Base-by-base conservation (phyloP, 2,888 invertebrate genomes). In the Timema podura region DNA sequence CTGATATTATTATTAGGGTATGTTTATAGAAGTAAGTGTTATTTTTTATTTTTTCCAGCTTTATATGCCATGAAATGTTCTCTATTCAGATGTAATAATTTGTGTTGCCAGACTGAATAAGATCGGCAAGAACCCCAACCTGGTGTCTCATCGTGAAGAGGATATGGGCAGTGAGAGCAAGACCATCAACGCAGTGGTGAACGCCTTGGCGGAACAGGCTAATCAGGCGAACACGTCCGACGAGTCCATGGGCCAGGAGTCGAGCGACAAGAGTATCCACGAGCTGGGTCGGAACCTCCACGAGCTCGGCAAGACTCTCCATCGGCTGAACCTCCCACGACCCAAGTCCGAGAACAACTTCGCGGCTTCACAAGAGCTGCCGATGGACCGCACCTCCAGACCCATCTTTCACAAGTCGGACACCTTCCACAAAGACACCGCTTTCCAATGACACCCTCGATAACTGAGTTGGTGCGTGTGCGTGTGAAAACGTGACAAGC, bases 71-170 rank as follows among this genome's bases (percentile, higher is more conserved):
- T 30, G 1, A 30, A 30, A 30, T 30, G 30, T 30, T 30, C 3
- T 30, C 3, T 30, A 30, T 30, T 30, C 30, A 30, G 30, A 30
- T 30, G 30, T 30, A 30, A 30, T 30, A 30, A 30, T 30, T 30
- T 30, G 30, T 30, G 30, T 30, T 30, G 79, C 64, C 80, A 86
- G 95, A 81, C 87, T 98, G 78, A 97, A 97, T 85, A 98, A 98
- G 85, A 97, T 98, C 81, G 98, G 98, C 76, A 97, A 97, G 85
- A 97, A 98, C 84, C 97, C 97, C 68, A 95, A 94, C 82, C 87
- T 96, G 78, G 93, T 96, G 79, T 82, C 83, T 48, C 88, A 91
- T 77, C 92, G 93, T 79, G 77, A 78, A 75, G 84, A 84, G 75
- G 88, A 89, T 79, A 83, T 87, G 77, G 87, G 87, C 79, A 84